phyloP scores from a whole-genome alignment of 2,888 invertebrate species.

The Syrista parreyssii region DNA sequence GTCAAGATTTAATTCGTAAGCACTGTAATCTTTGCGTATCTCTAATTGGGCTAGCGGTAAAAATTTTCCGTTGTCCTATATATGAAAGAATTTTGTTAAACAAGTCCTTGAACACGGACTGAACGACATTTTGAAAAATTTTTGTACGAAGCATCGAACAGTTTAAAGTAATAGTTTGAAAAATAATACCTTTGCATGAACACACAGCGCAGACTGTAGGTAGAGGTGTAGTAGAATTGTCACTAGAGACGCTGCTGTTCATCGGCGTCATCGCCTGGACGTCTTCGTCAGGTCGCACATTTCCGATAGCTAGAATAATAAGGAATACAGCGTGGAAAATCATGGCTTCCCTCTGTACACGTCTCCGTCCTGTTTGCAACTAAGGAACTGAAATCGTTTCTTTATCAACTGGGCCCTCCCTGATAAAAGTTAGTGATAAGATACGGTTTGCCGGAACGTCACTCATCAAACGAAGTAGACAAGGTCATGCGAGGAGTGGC shows the following conservation, averaged over 20 bases:
- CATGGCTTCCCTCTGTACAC: conserved; percentile 10
- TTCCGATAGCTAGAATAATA: not conserved
- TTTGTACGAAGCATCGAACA: not conserved
- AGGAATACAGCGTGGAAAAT: conserved; percentile 1
- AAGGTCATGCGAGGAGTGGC: not conserved
- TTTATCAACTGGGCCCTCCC: conserved; percentile 28
- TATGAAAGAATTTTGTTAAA: not conserved
- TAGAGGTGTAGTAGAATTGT: not conserved
- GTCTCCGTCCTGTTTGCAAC: conserved; percentile 13
- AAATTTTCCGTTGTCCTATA: not conserved
- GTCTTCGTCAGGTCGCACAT: not conserved
- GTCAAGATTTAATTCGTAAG: not conserved
- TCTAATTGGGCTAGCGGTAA: not conserved
- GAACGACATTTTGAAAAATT: not conserved
- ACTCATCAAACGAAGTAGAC: conserved; percentile 26
- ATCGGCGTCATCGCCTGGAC: not conserved
- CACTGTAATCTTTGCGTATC: not conserved
- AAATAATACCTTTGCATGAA: conserved; percentile 12
- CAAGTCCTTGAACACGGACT: not conserved
- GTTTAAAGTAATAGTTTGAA: not conserved
- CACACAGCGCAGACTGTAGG: conserved; percentile 15
- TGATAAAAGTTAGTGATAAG: conserved; percentile 31
- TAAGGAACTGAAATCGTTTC: conserved; percentile 15
- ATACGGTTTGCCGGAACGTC: conserved; percentile 34
- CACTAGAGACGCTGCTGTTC: not conserved